Conservation (phyloP, 2,888 invertebrate species). For the Leptothorax acervorum region DNA sequence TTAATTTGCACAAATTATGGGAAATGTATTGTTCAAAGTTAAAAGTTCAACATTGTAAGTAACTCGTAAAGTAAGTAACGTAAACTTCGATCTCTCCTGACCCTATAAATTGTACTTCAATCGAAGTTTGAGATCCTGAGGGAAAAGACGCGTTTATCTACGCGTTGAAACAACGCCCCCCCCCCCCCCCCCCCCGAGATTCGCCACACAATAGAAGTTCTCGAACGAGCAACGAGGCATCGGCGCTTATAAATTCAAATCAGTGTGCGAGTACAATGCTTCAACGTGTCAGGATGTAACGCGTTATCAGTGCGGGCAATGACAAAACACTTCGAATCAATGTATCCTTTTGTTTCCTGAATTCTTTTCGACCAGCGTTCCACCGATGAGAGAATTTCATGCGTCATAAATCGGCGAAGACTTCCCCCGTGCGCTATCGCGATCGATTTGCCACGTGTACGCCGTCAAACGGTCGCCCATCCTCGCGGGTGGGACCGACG, state of each 20-base stretch:
- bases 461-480: slow-evolving; percentile 43
- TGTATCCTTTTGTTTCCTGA: slow-evolving; percentile 36
- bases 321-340: slow-evolving; percentile 54
- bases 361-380: slow-evolving; percentile 22
- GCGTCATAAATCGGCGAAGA: slow-evolving; percentile 73
- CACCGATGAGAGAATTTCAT: slow-evolving; percentile 48
- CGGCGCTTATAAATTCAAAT: slow-evolving; percentile 70
- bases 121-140: background rate
- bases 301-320: slow-evolving; percentile 58
- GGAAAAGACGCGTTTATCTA: background rate
- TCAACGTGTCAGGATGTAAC: slow-evolving; percentile 46
- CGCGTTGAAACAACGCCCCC: slow-evolving; percentile 26
- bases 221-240: slow-evolving; percentile 31
- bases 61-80: too few relatives aligned
- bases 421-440: slow-evolving; percentile 73
- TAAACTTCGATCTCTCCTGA: background rate
- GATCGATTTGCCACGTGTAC: slow-evolving; percentile 64
- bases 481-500: slow-evolving; percentile 46
- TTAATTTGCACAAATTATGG: background rate
- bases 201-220: slow-evolving; percentile 39
- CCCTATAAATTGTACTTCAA: slow-evolving; percentile 18
- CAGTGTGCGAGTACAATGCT: slow-evolving; percentile 52
- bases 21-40: background rate
- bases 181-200: background rate
- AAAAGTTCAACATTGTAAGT: background rate